Evolutionary conservation across 2,888 invertebrate species (phyloP).

Genomic region (Eurytoma californica): DNA sequence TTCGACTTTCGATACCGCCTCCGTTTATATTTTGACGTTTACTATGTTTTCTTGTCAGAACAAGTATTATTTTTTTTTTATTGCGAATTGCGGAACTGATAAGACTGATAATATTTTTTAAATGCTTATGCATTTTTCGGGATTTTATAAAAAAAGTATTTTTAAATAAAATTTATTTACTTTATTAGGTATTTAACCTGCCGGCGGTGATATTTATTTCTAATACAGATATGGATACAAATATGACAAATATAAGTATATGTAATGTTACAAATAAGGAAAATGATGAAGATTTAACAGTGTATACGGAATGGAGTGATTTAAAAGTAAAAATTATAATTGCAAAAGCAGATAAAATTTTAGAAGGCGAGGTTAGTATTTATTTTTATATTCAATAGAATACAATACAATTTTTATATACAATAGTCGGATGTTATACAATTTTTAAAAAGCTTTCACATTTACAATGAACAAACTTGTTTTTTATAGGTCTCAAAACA

Average conservation of each 20-base stretch:
- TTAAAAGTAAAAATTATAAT: conserved; percentile 56
- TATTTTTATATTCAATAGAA: neutral
- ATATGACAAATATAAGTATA: conserved; percentile 20
- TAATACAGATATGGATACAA: neutral
- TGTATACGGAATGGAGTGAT: conserved; percentile 58
- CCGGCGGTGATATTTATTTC: too few relatives aligned
- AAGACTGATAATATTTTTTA: too few relatives aligned
- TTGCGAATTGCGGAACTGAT: too few relatives aligned
- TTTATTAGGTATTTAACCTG: too few relatives aligned
- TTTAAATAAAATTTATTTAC: too few relatives aligned
- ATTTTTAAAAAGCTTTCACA: neutral
- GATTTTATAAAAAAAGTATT: too few relatives aligned
- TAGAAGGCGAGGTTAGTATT: conserved; percentile 60
- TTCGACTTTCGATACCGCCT: too few relatives aligned
- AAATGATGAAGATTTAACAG: conserved; percentile 31
- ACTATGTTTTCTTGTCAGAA: too few relatives aligned
- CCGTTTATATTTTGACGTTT: too few relatives aligned
- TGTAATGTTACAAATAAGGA: conserved; percentile 31
- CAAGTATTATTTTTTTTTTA: too few relatives aligned
- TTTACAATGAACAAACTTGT: neutral
- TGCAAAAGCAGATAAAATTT: conserved; percentile 48
- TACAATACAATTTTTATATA: conserved; percentile 10
- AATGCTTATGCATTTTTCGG: too few relatives aligned
- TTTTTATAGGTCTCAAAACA: conserved; percentile 58
- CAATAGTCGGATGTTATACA: too few relatives aligned